These are phyloP conservation scores for Trachelus tabidus DNA, from an alignment of 2,888 invertebrate genomes.

Conservation along the genomic window DNA sequence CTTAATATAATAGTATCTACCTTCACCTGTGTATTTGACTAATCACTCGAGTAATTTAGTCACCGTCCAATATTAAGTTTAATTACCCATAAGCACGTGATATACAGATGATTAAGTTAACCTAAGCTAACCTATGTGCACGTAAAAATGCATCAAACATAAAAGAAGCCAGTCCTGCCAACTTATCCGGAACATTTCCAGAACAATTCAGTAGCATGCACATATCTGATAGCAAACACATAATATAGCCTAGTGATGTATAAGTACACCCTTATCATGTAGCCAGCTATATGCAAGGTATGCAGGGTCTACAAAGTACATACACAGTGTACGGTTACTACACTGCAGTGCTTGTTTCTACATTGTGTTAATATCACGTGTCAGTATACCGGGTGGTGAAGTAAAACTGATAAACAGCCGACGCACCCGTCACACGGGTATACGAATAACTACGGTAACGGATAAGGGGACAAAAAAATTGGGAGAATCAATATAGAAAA, in stretches of 20 bases:
- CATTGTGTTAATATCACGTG: slow-evolving; percentile 46
- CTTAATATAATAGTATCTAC: not conserved
- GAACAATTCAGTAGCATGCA: not conserved
- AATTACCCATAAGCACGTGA: not conserved
- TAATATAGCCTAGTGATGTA: not conserved
- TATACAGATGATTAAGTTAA: not conserved
- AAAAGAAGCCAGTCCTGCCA: not conserved
- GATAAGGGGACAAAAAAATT: not conserved
- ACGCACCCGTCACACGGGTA: slow-evolving; percentile 48
- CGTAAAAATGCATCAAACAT: not conserved
- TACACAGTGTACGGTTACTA: not conserved
- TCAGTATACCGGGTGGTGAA: slow-evolving; percentile 34
- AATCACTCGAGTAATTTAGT: not conserved
- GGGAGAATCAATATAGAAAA: not conserved
- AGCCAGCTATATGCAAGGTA: not conserved
- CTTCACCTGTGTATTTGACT: not conserved
- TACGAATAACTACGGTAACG: slow-evolving; percentile 16
- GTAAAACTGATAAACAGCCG: slow-evolving; percentile 40
- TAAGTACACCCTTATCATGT: not conserved
- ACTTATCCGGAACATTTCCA: not conserved
- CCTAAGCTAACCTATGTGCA: not conserved
- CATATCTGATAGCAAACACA: not conserved
- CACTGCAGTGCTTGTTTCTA: not conserved
- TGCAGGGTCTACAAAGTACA: not conserved
- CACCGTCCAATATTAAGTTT: too few species aligned